Percentiles rank a stretch among this genome's conserved stretches.
Conservation (phyloP, 2,113 vertebrate genomes). For the Pandion haliaetus region DNA sequence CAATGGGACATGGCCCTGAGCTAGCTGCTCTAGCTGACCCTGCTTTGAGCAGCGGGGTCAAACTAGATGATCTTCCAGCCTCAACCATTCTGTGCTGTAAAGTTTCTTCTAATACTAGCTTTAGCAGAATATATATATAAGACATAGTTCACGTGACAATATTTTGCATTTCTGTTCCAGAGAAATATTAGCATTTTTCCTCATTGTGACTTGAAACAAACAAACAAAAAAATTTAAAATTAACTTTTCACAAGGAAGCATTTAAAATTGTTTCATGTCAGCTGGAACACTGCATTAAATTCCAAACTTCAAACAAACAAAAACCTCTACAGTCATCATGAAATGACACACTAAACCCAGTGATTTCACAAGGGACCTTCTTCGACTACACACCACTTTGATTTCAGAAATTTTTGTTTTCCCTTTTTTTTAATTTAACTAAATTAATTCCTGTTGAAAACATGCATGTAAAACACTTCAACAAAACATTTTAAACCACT, state of each 20-base stretch:
- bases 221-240: neutral
- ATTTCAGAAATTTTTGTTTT: neutral
- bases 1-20: neutral
- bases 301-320: no score
- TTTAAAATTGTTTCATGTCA: neutral
- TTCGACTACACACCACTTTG: neutral
- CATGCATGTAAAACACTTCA: neutral
- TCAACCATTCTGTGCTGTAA: neutral
- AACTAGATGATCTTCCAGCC: neutral
- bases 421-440: neutral
- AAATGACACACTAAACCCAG: neutral
- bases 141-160: neutral
- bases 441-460: neutral
- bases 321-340: neutral
- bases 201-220: neutral
- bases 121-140: neutral
- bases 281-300: neutral
- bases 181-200: neutral
- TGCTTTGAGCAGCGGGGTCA: neutral
- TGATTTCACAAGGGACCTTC: neutral
- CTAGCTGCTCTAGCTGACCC: neutral
- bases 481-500: neutral
- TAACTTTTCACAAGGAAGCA: neutral
- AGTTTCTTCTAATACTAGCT: neutral
- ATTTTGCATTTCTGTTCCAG: neutral